Conservation (phyloP, 2,888 invertebrate genomes). For the Drosophila paucipuncta region DNA sequence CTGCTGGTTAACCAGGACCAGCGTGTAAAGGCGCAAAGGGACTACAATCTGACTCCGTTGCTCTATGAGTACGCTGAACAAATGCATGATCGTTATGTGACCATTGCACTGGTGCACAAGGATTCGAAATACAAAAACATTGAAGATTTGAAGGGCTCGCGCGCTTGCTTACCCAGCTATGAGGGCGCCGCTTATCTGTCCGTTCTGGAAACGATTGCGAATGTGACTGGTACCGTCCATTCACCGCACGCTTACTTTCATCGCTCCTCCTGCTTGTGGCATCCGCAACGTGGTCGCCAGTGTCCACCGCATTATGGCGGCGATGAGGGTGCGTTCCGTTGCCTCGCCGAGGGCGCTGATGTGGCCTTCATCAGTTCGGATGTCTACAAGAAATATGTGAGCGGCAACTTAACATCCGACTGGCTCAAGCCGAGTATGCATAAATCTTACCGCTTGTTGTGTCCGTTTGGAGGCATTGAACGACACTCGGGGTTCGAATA, state of each 20-base stretch:
- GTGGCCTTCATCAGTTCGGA: conserved; percentile 91
- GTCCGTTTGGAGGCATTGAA: conserved; percentile 86
- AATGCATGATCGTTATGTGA: conserved; percentile 84
- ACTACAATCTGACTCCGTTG: conserved; percentile 77
- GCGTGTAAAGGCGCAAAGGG: conserved; percentile 90
- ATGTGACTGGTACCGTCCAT: conserved; percentile 81
- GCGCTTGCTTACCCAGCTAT: conserved; percentile 93
- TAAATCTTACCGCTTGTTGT: conserved; percentile 87
- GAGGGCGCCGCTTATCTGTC: conserved; percentile 90
- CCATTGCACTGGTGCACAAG: conserved; percentile 89
- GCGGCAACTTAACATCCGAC: conserved; percentile 86
- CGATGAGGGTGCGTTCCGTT: conserved; percentile 89
- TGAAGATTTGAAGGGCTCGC: conserved; percentile 89
- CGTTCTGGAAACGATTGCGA: conserved; percentile 86
- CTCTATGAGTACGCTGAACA: conserved; percentile 81
- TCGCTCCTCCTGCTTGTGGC: conserved; percentile 88
- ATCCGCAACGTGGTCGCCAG: conserved; percentile 78
- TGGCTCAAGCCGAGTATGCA: conserved; percentile 84
- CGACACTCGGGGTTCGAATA: conserved; percentile 82
- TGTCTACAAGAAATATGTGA: conserved; percentile 87
- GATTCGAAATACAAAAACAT: conserved; percentile 87
- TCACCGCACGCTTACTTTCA: conserved; percentile 87
- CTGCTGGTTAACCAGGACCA: conserved; percentile 90
- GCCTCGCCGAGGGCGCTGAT: conserved; percentile 90
- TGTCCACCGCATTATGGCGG: conserved; percentile 85